Conservation (phyloP, 2,888 invertebrate species). For the Choristoneura rosaceana region DNA sequence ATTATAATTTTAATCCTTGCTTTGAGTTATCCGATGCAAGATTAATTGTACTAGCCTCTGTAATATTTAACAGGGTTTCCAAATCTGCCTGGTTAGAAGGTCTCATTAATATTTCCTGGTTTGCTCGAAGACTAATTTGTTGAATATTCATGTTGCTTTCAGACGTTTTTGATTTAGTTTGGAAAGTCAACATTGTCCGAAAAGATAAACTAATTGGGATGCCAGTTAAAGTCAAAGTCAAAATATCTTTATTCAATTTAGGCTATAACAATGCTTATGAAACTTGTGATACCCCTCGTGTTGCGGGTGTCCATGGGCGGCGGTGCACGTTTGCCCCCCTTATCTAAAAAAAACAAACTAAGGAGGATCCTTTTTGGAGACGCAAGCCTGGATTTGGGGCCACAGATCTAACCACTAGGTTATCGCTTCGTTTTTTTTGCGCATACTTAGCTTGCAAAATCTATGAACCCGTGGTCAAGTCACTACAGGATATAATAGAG, state of each 20-base stretch:
- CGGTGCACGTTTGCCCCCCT: no score
- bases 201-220: no score
- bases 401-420: no score
- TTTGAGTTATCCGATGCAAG: conserved; percentile 3
- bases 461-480: neutral
- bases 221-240: no score
- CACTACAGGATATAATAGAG: conserved; percentile 19
- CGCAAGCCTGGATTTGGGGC: no score
- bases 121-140: neutral
- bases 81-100: neutral
- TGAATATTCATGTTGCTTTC: neutral
- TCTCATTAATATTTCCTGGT: conserved; percentile 26
- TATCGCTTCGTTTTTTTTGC: neutral
- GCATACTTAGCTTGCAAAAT: neutral
- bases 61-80: neutral
- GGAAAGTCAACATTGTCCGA: neutral
- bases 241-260: no score
- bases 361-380: no score
- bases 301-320: no score
- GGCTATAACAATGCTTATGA: no score
- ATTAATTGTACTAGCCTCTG: conserved; percentile 11
- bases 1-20: neutral
- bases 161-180: neutral
- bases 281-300: no score
- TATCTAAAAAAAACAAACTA: no score